Percentiles rank a stretch among this genome's conserved stretches.
These are phyloP conservation scores for Cantharis nigra DNA, from an alignment of 2,888 invertebrate species.

Conservation along the genomic window DNA sequence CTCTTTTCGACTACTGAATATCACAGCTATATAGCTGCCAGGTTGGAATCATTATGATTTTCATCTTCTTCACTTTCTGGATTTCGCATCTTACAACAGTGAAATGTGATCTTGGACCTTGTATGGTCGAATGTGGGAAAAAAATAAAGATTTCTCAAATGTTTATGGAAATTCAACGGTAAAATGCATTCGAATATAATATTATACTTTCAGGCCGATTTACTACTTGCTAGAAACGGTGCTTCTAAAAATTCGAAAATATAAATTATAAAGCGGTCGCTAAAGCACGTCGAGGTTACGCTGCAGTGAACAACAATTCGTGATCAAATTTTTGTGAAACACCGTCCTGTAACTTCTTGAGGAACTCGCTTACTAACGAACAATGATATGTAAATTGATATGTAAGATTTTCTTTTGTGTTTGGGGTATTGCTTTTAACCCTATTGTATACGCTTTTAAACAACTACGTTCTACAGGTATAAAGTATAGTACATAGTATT, in stretches of 20 bases:
- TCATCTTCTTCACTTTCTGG: no score
- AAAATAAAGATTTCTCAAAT: neutral
- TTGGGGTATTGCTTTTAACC: constrained; percentile 22
- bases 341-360: constrained; percentile 24
- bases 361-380: constrained; percentile 23
- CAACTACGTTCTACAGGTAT: constrained; percentile 44
- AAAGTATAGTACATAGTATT: constrained; percentile 42
- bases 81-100: no score
- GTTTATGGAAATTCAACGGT: constrained; percentile 13
- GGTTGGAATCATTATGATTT: no score
- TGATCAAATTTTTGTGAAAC: constrained; percentile 8
- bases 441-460: constrained; percentile 19
- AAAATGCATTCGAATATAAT: constrained; percentile 9
- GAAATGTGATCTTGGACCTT: no score
- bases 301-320: neutral
- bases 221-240: constrained; percentile 51
- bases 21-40: no score
- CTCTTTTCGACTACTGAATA: no score
- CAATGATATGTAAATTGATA: constrained; percentile 35
- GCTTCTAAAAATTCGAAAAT: constrained; percentile 28
- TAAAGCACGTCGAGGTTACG: neutral
- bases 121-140: no score
- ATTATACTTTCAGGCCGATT: constrained; percentile 43
- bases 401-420: constrained; percentile 20
- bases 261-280: neutral